Percentiles rank a stretch among this genome's conserved stretches.
phyloP scores from a whole-genome alignment of 1,140 invertebrate genomes.

The Drosophila carrolli region DNA sequence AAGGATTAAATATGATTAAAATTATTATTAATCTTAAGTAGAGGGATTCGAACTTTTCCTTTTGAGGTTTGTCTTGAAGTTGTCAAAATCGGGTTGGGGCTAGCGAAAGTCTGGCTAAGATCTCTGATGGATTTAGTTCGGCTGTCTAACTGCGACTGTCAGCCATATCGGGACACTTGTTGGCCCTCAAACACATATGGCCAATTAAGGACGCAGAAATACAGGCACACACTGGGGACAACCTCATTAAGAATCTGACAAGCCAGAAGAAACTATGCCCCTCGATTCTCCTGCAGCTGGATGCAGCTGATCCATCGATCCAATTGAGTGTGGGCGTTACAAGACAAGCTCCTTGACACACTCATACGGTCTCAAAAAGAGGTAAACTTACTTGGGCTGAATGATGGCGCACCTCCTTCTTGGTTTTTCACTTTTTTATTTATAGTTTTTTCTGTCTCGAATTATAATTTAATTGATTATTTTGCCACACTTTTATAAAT shows the following conservation, averaged over 20 bases:
- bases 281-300: neutral
- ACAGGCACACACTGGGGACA: slow-evolving; percentile 4
- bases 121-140: neutral
- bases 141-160: neutral
- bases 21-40: too few relatives aligned
- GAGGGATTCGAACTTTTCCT: too few relatives aligned
- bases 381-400: slow-evolving; percentile 24
- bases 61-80: too few relatives aligned
- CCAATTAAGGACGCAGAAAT: slow-evolving; percentile 41
- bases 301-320: slow-evolving; percentile 18
- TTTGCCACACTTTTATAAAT: slow-evolving; percentile 60
- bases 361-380: neutral
- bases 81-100: neutral
- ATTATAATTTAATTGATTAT: slow-evolving; percentile 74
- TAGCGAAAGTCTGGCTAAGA: neutral
- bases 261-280: slow-evolving; percentile 41
- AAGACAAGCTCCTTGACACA: slow-evolving; percentile 37
- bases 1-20: too few relatives aligned
- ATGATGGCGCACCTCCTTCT: slow-evolving; percentile 45
- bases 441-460: slow-evolving; percentile 1
- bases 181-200: slow-evolving; percentile 40
- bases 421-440: neutral
- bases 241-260: slow-evolving; percentile 49
- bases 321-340: slow-evolving; percentile 34
- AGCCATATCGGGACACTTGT: slow-evolving; percentile 51